Conservation (phyloP, 2,888 invertebrate genomes). For the Carcina quercana region DNA sequence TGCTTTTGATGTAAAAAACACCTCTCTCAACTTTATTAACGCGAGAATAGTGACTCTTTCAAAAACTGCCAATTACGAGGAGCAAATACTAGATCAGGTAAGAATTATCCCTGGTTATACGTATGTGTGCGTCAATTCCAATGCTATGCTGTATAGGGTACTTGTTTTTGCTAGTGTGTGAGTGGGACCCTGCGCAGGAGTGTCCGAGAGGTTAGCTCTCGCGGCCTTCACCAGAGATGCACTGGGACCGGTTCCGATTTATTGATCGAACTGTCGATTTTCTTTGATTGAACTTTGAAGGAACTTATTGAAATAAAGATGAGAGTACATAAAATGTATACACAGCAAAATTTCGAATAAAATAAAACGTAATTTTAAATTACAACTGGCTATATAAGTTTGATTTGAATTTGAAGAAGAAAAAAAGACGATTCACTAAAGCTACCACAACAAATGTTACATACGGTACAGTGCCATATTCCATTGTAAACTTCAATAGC, state of each 20-base stretch:
- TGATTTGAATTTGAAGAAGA: too few species aligned
- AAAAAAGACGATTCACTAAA: too few species aligned
- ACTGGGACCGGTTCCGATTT: conserved; percentile 53
- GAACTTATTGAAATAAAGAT: too few species aligned
- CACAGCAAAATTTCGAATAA: too few species aligned
- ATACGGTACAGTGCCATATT: too few species aligned
- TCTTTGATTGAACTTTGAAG: background rate
- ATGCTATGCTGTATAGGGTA: conserved; percentile 3
- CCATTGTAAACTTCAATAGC: too few species aligned
- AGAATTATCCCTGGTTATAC: conserved; percentile 35
- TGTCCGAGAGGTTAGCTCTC: conserved; percentile 57
- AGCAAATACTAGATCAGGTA: conserved; percentile 48
- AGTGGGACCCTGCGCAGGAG: conserved; percentile 51
- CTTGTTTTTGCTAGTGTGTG: conserved; percentile 28
- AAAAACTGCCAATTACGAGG: conserved; percentile 49
- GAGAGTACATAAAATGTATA: too few species aligned
- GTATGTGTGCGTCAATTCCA: conserved; percentile 29
- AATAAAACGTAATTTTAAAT: too few species aligned
- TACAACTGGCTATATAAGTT: too few species aligned
- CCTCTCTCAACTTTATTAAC: conserved; percentile 16
- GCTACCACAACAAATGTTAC: too few species aligned
- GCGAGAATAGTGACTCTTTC: conserved; percentile 25
- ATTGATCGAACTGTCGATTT: conserved; percentile 32
- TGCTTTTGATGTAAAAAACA: conserved; percentile 18
- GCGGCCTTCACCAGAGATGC: conserved; percentile 71